A percentile compares a stretch with the other conserved stretches of the same genome.
Conservation (phyloP, 2,113 vertebrate genomes). For the Anarrhichthys ocellatus region DNA sequence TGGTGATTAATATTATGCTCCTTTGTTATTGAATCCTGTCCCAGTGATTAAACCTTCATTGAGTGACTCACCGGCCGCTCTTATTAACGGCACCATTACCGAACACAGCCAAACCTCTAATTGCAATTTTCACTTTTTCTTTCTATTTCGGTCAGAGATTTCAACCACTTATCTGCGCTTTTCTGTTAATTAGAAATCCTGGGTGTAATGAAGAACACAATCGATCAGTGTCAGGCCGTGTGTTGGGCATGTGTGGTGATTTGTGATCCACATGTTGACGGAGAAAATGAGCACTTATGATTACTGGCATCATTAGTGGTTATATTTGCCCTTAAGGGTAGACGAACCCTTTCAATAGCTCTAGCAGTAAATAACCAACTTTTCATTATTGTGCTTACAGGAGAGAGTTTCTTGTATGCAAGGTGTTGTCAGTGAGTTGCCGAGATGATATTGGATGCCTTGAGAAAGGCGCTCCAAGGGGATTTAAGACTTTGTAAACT, state of each 20-base stretch:
- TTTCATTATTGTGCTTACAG: conserved; percentile 63
- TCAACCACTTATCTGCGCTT: conserved; percentile 82
- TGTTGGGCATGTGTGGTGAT: conserved; percentile 52
- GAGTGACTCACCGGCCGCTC: conserved; percentile 80
- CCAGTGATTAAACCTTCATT: conserved; percentile 82
- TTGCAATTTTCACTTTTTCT: conserved; percentile 80
- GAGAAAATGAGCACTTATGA: conserved; percentile 73
- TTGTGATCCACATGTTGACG: conserved; percentile 73
- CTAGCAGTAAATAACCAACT: conserved; percentile 58
- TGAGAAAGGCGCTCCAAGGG: conserved; percentile 59
- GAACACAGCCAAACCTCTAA: conserved; percentile 79
- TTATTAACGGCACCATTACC: conserved; percentile 83
- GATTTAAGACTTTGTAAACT: conserved; percentile 75
- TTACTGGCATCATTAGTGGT: conserved; percentile 72
- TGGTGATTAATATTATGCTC: conserved; percentile 82
- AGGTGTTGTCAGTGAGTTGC: conserved; percentile 42
- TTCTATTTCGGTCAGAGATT: conserved; percentile 75
- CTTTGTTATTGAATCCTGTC: conserved; percentile 86
- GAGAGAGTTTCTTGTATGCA: conserved; percentile 10
- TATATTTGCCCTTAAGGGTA: conserved; percentile 69
- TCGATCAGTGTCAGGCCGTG: conserved; percentile 77
- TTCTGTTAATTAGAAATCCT: conserved; percentile 85
- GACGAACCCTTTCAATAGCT: conserved; percentile 52
- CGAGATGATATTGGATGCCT: conserved; percentile 58
- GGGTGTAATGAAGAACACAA: conserved; percentile 80